Evolutionary conservation across 2,113 vertebrate genomes (phyloP).

Genomic region (Aptenodytes forsteri): DNA sequence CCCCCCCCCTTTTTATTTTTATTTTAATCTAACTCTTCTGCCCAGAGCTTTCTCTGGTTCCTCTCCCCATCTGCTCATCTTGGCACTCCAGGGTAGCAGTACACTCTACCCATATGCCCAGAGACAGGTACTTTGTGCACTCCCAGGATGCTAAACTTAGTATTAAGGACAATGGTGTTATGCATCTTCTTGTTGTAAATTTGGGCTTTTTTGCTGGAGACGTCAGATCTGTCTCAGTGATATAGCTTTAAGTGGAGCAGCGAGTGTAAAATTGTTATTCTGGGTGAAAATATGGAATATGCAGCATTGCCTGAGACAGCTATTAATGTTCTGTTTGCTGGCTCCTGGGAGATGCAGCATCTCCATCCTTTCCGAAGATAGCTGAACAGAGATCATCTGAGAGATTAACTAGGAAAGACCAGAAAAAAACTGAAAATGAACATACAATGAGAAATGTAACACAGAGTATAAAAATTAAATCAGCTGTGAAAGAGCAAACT

Average conservation of each 20-base stretch:
- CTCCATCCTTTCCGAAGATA: not conserved
- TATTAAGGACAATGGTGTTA: not conserved
- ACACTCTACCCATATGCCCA: not conserved
- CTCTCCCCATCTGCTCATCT: not conserved
- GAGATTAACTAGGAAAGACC: not conserved
- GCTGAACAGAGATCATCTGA: not conserved
- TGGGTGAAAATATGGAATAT: constrained; percentile 21
- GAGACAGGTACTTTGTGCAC: not conserved
- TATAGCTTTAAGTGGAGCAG: not conserved
- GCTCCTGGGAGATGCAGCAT: not conserved
- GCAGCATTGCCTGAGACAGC: not conserved
- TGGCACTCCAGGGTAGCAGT: not conserved
- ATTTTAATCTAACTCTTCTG: not conserved
- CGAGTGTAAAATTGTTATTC: not conserved
- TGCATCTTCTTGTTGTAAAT: not conserved
- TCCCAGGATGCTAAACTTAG: not conserved
- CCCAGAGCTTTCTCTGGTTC: not conserved
- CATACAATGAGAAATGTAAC: not conserved
- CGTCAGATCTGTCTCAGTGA: not conserved
- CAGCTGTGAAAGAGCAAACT: not conserved
- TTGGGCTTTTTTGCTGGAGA: not conserved
- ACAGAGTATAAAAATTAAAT: not conserved
- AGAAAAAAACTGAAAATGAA: not conserved
- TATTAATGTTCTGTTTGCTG: constrained; percentile 11
- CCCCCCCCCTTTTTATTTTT: fast-evolving